Evolutionary conservation across 2,888 invertebrate genomes (phyloP), one percentile per base, ranked within the genome.

Genomic region (Fissipunctia ypsillon): DNA sequence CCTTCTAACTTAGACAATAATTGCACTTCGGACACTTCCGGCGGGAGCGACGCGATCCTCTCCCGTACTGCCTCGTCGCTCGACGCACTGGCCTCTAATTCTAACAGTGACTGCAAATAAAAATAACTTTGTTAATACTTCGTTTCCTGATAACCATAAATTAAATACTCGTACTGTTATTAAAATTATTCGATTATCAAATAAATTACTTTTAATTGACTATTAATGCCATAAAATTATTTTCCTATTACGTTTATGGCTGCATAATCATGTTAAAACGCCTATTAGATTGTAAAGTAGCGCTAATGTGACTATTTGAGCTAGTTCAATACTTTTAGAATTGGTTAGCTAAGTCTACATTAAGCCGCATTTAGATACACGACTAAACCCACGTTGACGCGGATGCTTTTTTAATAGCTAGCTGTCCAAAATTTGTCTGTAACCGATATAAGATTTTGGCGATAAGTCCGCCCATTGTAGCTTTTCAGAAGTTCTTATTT

Each of bases 81-180:
- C 0, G 99, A 99, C 2, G 99, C 99, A 76, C 99, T 98, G 89
- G 98, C 99, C 93, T 99, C 99, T 88, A 99, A 96, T 87, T 98
- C 98, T 93, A 98, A 96, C 72, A 98, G 96, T 3, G 97, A 97
- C 95, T 96, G 94, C 7, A 93, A 93, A 69, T 41, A 78, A 69
- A 71, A 69, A 43, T 2, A 2, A 54, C 54, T n/a, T 52, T 28
- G 5, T 67, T 12, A 59, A 52, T 38, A 61, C n/a, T 28, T 12
- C 3, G 14, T 38, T 59, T 75, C 59, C 74, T 60, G 31, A 52
- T 59, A 52, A 9, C 1, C 12, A 50, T 43, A 59, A 10, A 43
- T 50, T 50, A 28, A 35, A 7, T 31, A n/a, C 3, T 7, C 9
- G 0, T n/a, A 69, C 22, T 16, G 25, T 25, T 25, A 38, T 60